A percentile compares a stretch with the other conserved stretches of the same genome.
Conservation (phyloP, 35 echinoderm and acorn worm species). For the Eucidaris tribuloides region DNA sequence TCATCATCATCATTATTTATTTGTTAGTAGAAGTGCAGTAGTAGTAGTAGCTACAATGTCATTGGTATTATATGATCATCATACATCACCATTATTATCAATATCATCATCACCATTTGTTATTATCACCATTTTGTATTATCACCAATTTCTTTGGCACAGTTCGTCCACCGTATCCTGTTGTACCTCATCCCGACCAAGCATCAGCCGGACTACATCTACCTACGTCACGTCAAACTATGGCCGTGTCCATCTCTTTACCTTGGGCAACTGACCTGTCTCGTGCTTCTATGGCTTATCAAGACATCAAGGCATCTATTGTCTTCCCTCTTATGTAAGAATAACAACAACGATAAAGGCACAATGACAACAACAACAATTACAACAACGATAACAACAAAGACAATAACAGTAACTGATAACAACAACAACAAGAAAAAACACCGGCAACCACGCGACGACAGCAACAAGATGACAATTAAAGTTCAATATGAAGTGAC, state of each 20-base stretch:
- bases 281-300: constrained; percentile 83
- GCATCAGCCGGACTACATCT: constrained; percentile 87
- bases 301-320: constrained; percentile 86
- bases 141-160: no score
- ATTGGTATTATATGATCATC: neutral
- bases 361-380: no score
- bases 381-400: no score
- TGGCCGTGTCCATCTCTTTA: constrained; percentile 84
- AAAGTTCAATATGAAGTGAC: no score
- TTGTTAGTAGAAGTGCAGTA: neutral
- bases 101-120: neutral
- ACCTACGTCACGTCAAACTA: constrained; percentile 87
- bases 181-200: constrained; percentile 80
- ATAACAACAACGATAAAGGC: no score
- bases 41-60: neutral
- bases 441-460: no score
- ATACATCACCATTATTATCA: neutral
- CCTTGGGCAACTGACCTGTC: constrained; percentile 70
- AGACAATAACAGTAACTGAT: no score
- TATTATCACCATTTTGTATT: no score
- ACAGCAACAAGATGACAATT: no score
- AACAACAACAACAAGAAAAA: no score
- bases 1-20: neutral
- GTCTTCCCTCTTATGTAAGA: constrained; percentile 94
- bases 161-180: constrained; percentile 86